phyloP scores from a whole-genome alignment of 2,797 vertebrate species.

The Scarus forsteni region DNA sequence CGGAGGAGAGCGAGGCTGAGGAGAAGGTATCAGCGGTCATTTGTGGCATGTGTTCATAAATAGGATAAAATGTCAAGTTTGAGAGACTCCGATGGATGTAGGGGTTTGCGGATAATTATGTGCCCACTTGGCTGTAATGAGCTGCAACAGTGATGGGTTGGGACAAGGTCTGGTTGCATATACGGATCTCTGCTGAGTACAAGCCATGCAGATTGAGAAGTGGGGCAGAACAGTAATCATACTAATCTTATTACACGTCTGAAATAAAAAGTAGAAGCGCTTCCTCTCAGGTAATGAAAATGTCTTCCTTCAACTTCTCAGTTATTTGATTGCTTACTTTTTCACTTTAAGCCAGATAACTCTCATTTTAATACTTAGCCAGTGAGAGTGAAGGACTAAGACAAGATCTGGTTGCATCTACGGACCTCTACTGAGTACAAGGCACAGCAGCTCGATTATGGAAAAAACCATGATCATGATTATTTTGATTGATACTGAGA shows the following conservation, averaged over 20 bases:
- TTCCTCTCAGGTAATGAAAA: too few species aligned
- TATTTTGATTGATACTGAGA: too few species aligned
- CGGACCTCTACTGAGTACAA: too few species aligned
- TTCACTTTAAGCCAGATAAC: too few species aligned
- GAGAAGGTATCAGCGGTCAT: conserved; percentile 87
- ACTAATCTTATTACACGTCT: neutral
- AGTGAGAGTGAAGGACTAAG: too few species aligned
- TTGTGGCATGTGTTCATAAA: conserved; percentile 96
- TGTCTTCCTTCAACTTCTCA: too few species aligned
- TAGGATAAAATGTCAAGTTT: conserved; percentile 97
- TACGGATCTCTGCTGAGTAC: conserved; percentile 9
- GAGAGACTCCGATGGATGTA: conserved; percentile 89
- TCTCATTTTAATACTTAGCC: too few species aligned
- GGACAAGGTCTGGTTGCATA: conserved; percentile 26
- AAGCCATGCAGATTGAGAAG: conserved; percentile 3
- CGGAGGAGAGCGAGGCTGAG: conserved; percentile 22
- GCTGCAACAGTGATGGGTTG: conserved; percentile 64
- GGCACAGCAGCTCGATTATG: too few species aligned
- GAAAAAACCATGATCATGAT: too few species aligned
- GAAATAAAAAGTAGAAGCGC: neutral
- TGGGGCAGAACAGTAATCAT: neutral
- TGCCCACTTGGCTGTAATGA: conserved; percentile 94
- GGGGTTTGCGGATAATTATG: conserved; percentile 93
- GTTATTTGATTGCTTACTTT: too few species aligned
- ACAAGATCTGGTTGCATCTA: too few species aligned